Evolutionary conservation across 1,140 invertebrate species (phyloP).

Genomic region (Drosophila burlai): DNA sequence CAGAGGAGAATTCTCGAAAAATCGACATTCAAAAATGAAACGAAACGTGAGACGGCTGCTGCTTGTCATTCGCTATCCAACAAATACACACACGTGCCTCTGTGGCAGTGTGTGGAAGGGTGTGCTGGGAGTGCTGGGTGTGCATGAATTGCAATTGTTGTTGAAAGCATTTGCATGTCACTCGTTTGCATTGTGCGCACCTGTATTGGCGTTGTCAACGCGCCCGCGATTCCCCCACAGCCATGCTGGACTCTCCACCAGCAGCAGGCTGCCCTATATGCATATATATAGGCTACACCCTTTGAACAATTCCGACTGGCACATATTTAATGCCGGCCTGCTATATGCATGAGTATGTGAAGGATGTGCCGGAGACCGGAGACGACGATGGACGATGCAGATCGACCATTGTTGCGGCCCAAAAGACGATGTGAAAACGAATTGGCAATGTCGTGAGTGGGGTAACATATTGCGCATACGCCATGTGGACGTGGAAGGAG

Average conservation of each 20-base stretch:
- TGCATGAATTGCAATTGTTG: constrained; percentile 81
- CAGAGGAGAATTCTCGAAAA: constrained; percentile 51
- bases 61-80: constrained; percentile 31
- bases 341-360: constrained; percentile 64
- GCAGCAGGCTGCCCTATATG: neutral
- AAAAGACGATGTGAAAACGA: constrained; percentile 71
- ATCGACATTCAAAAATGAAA: constrained; percentile 78
- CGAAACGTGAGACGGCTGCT: constrained; percentile 69
- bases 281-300: constrained; percentile 7
- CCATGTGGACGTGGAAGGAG: constrained; percentile 36
- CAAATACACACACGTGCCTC: constrained; percentile 1
- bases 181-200: constrained; percentile 76
- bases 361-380: constrained; percentile 5
- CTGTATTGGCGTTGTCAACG: constrained; percentile 79
- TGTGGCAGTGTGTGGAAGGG: neutral
- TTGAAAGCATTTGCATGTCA: constrained; percentile 84
- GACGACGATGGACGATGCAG: constrained; percentile 16
- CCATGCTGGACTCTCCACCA: neutral
- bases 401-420: constrained; percentile 57
- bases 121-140: constrained; percentile 14
- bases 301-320: constrained; percentile 31
- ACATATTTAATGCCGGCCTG: constrained; percentile 65
- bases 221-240: constrained; percentile 24
- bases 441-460: constrained; percentile 50
- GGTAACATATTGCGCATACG: constrained; percentile 70